Evolutionary conservation across 2,888 invertebrate genomes (phyloP), one percentile per base, ranked within the genome.

Genomic region (Pyrrhia umbra): DNA sequence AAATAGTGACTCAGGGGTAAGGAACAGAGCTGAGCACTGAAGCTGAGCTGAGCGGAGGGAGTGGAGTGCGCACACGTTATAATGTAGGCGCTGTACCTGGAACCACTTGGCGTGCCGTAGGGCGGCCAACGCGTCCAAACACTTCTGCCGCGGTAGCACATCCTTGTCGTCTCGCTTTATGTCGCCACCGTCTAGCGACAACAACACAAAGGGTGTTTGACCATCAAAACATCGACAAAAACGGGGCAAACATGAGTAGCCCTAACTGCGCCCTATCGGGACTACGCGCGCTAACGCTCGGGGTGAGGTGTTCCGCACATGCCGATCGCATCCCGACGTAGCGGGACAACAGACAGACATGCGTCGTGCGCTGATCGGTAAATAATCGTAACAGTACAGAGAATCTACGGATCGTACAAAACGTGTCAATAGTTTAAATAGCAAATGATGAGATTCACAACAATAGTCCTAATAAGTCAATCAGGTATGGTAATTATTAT

Each of bases 41-140:
- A 6, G 40, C 20, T 15, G 8, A n/a, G 42, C 8, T 42, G 46
- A 42, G 45, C 13, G 56, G 49, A n/a, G 16, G 16, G 51, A 60
- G 66, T 65, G 65, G 74, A 91, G 90, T 90, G 93, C 93, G 91
- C 92, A 90, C 90, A 87, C 85, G 86, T 86, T 83, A 81, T 85
- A 88, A 89, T 87, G 92, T 92, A 95, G 95, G 95, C 89, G 95
- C 89, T 89, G 94, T 94, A 99, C 99, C 98, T 99, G 99, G 97
- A 99, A 99, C 99, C 99, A 99, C 97, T 99, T 99, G 96, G 99
- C 98, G 97, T 99, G 99, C 96, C 99, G 98, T 96, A 99, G 97
- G 96, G 98, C 98, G 96, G 99, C 99, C 96, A 99, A 97, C 96
- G 99, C 99, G 97, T 99, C 98, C 96, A 99, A 98, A 97, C 99